Evolutionary conservation across 2,888 invertebrate species (phyloP).

Genomic region (Anticlea derivata): DNA sequence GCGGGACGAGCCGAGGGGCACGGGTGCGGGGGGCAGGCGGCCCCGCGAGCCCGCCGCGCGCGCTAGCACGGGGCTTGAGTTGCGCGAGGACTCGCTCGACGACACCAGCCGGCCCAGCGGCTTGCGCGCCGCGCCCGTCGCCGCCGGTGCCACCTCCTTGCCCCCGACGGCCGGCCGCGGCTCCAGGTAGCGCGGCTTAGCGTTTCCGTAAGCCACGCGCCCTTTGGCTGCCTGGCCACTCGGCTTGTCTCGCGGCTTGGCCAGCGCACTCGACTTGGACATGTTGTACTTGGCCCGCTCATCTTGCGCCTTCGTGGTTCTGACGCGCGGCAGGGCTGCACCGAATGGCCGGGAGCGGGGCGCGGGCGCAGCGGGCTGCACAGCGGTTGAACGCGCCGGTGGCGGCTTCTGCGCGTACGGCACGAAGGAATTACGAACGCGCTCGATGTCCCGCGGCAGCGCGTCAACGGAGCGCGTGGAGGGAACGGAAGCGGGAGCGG

Average conservation of each 20-base stretch:
- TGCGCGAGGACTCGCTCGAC: constrained; percentile 87
- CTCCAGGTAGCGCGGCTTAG: constrained; percentile 86
- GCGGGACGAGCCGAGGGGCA: constrained; percentile 77
- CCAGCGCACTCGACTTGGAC: constrained; percentile 45
- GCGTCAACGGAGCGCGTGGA: constrained; percentile 34
- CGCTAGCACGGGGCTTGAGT: constrained; percentile 86
- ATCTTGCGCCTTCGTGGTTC: constrained; percentile 73
- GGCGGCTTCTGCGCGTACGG: constrained; percentile 61
- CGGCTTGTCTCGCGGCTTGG: constrained; percentile 48
- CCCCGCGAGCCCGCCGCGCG: constrained; percentile 49
- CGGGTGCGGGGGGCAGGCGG: constrained; percentile 61
- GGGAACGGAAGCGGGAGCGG: constrained; percentile 35
- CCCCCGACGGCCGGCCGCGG: constrained; percentile 62
- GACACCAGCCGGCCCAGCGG: constrained; percentile 64
- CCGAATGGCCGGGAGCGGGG: constrained; percentile 12
- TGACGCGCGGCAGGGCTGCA: constrained; percentile 52
- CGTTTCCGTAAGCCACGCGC: constrained; percentile 49
- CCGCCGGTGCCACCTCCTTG: background rate
- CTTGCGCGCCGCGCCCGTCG: constrained; percentile 13
- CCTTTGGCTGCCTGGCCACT: constrained; percentile 32
- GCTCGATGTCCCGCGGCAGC: constrained; percentile 55
- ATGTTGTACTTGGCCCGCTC: constrained; percentile 70
- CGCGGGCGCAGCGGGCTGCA: constrained; percentile 27
- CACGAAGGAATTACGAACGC: constrained; percentile 64
- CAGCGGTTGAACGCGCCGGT: constrained; percentile 9